Evolutionary conservation across 2,113 vertebrate genomes (phyloP).

Genomic region (Notarius lentiginosus): DNA sequence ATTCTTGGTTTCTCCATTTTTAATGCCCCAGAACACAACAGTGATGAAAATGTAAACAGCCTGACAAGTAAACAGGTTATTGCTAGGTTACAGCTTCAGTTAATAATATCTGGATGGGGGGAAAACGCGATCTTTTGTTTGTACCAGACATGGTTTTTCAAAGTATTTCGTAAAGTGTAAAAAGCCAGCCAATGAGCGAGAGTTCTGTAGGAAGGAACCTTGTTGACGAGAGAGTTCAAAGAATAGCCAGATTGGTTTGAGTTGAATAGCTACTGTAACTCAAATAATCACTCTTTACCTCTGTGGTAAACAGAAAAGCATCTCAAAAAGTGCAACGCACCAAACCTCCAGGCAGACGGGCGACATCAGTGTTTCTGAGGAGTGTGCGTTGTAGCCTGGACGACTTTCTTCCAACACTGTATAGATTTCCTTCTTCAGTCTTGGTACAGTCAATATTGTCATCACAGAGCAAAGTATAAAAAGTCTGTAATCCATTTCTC

Average conservation of each 20-base stretch:
- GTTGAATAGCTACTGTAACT: background rate
- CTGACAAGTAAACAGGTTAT: too few relatives aligned
- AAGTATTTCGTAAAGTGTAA: background rate
- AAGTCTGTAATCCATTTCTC: background rate
- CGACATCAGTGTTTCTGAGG: background rate
- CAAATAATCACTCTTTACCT: background rate
- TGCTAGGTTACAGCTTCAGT: too few relatives aligned
- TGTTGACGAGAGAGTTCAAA: background rate
- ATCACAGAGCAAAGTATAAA: background rate
- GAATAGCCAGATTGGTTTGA: background rate
- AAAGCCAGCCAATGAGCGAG: background rate
- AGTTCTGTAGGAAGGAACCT: background rate
- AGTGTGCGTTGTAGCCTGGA: background rate
- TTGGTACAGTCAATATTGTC: background rate
- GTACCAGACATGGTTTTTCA: background rate
- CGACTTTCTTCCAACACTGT: background rate
- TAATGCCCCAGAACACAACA: background rate
- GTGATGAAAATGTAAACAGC: background rate
- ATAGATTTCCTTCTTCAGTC: background rate
- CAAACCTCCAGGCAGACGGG: background rate
- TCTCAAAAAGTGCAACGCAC: background rate
- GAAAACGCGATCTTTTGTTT: too few relatives aligned
- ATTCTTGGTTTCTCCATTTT: background rate
- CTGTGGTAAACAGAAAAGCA: background rate
- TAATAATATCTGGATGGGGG: too few relatives aligned